These are phyloP conservation scores for Diarsia dahlii DNA, from an alignment of 2,888 invertebrate genomes.

Conservation along the genomic window DNA sequence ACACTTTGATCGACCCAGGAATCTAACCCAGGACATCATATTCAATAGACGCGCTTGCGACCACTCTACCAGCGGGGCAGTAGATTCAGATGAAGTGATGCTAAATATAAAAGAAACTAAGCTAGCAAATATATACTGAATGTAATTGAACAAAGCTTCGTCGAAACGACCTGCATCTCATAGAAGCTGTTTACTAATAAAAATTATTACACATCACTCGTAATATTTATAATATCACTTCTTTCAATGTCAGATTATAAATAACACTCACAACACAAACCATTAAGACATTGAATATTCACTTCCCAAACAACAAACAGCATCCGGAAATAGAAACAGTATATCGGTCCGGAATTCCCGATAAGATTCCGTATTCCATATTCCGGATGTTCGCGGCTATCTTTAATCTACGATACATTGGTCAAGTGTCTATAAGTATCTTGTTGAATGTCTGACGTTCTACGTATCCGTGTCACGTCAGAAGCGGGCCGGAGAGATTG, in stretches of 20 bases:
- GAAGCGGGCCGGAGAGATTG: constrained; percentile 18
- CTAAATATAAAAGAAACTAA: too few species aligned
- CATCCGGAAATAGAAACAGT: constrained; percentile 7
- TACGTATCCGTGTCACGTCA: constrained; percentile 31
- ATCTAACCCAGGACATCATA: not conserved
- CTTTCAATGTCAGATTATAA: not conserved
- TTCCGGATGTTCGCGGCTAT: constrained; percentile 17
- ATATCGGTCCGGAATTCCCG: constrained; percentile 19
- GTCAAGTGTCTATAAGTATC: constrained; percentile 36
- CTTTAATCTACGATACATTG: constrained; percentile 27
- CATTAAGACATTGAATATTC: constrained; percentile 1
- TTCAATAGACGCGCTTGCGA: not conserved
- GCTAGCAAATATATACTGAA: not conserved
- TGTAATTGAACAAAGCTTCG: not conserved
- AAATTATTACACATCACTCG: not conserved
- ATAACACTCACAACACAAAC: not conserved
- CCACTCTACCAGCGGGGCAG: not conserved
- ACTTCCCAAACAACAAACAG: constrained; percentile 3
- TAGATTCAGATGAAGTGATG: not conserved
- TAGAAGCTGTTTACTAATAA: not conserved
- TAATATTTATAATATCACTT: not conserved
- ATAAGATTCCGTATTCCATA: constrained; percentile 22
- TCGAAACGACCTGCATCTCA: not conserved
- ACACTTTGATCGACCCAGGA: not conserved
- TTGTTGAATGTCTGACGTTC: constrained; percentile 26